A percentile compares a stretch with the other conserved stretches of the same genome.
Conservation (phyloP, 2,888 invertebrate genomes). For the Athalia rosae region DNA sequence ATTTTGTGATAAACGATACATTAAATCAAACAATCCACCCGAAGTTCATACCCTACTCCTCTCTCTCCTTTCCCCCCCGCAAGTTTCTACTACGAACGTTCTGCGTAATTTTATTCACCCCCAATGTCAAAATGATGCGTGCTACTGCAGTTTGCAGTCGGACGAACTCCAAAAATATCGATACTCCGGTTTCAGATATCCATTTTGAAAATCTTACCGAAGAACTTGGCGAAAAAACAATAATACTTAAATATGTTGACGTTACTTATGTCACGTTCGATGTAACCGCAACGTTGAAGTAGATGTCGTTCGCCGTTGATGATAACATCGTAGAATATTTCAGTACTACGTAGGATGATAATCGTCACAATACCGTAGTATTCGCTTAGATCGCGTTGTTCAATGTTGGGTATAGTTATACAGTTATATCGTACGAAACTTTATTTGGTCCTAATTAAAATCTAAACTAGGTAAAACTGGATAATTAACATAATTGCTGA, state of each 20-base stretch:
- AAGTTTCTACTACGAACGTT: background rate
- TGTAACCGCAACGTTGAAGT: background rate
- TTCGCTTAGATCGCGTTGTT: background rate
- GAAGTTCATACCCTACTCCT: background rate
- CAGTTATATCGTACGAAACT: background rate
- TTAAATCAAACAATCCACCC: background rate
- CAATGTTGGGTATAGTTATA: conserved; percentile 1
- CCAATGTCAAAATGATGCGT: conserved; percentile 33
- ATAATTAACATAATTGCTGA: background rate
- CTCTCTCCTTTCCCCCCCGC: background rate
- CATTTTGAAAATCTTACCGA: background rate
- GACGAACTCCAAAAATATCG: background rate
- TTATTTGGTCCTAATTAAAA: background rate
- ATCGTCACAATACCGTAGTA: conserved; percentile 16
- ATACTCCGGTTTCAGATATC: conserved; percentile 16
- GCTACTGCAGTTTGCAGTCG: background rate
- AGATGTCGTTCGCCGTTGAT: conserved; percentile 22
- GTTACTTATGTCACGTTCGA: conserved; percentile 1
- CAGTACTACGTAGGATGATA: conserved; percentile 8
- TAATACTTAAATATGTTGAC: background rate
- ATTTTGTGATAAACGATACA: background rate
- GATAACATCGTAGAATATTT: conserved; percentile 16
- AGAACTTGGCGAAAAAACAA: background rate
- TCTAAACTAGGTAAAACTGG: too few relatives aligned
- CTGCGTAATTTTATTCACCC: background rate